Percentiles rank a stretch among this genome's conserved stretches.
Conservation (phyloP, 1,140 invertebrate species). For the Zaprionus capensis region DNA sequence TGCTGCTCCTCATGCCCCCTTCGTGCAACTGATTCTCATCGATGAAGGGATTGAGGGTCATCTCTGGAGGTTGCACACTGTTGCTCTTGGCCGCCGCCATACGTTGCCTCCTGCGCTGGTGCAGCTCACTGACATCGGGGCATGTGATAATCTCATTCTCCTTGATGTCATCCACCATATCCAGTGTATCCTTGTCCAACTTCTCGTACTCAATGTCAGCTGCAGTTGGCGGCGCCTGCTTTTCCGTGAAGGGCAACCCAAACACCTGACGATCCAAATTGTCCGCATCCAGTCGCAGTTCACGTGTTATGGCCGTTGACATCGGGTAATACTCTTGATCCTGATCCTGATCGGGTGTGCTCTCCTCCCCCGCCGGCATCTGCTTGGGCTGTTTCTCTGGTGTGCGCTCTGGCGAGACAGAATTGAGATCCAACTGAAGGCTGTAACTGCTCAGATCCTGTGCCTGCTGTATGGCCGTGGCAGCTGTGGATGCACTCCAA, state of each 20-base stretch:
- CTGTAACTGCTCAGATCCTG: slow-evolving; percentile 77
- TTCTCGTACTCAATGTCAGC: slow-evolving; percentile 79
- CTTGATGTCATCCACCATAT: slow-evolving; percentile 79
- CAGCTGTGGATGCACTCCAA: slow-evolving; percentile 78
- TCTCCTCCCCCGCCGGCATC: slow-evolving; percentile 84
- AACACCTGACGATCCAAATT: slow-evolving; percentile 92
- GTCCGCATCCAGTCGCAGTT: slow-evolving; percentile 91
- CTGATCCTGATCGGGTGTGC: slow-evolving; percentile 91
- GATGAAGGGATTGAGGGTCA: slow-evolving; percentile 63
- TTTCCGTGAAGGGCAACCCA: slow-evolving; percentile 84
- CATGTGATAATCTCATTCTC: slow-evolving; percentile 79
- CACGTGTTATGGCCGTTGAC: slow-evolving; percentile 93
- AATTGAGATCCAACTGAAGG: slow-evolving; percentile 69
- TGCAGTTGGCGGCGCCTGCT: slow-evolving; percentile 8
- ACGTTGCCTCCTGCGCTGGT: slow-evolving; percentile 66
- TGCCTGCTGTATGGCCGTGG: slow-evolving; percentile 77
- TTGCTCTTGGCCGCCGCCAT: slow-evolving; percentile 65
- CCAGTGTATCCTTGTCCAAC: slow-evolving; percentile 75
- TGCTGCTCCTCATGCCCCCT: slow-evolving; percentile 63
- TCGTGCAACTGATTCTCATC: slow-evolving; percentile 63
- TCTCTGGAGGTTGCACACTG: slow-evolving; percentile 56
- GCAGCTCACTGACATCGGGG: slow-evolving; percentile 71
- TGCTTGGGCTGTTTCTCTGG: slow-evolving; percentile 14
- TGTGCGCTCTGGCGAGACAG: slow-evolving; percentile 30
- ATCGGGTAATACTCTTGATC: slow-evolving; percentile 93